phyloP scores from a whole-genome alignment of 2,113 vertebrate genomes.

The Coptodon bakossiorum region DNA sequence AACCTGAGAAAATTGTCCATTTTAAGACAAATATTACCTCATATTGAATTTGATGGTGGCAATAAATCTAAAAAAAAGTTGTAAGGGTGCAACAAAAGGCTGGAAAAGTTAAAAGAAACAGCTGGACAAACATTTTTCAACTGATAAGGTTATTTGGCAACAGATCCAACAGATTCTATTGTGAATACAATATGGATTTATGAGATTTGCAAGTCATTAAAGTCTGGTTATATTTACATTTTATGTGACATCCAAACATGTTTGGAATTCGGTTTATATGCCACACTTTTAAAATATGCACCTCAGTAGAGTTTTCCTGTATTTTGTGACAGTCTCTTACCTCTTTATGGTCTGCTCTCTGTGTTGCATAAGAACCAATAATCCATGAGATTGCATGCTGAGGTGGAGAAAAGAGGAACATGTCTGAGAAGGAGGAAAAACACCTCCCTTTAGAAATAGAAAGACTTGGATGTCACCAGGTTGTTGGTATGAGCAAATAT shows the following conservation, averaged over 20 bases:
- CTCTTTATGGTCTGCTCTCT: neutral
- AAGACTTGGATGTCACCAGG: neutral
- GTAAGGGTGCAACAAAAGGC: neutral
- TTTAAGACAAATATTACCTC: neutral
- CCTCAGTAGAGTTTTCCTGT: neutral
- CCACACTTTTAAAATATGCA: neutral
- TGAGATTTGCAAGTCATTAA: neutral
- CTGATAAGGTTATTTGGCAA: neutral
- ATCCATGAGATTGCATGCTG: neutral
- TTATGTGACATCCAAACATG: neutral
- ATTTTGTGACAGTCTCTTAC: neutral
- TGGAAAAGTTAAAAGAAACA: neutral
- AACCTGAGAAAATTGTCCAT: neutral
- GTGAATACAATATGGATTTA: neutral
- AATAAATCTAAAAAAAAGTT: accelerated
- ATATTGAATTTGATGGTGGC: neutral
- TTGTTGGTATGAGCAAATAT: neutral
- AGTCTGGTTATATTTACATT: neutral
- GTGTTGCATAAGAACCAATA: neutral
- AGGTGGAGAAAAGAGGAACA: neutral
- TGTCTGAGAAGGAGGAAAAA: neutral
- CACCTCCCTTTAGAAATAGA: neutral
- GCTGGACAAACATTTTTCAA: neutral
- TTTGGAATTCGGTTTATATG: accelerated
- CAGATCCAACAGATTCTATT: neutral